phyloP scores from a whole-genome alignment of 1,140 invertebrate genomes.

The Drosophila repletoides region DNA sequence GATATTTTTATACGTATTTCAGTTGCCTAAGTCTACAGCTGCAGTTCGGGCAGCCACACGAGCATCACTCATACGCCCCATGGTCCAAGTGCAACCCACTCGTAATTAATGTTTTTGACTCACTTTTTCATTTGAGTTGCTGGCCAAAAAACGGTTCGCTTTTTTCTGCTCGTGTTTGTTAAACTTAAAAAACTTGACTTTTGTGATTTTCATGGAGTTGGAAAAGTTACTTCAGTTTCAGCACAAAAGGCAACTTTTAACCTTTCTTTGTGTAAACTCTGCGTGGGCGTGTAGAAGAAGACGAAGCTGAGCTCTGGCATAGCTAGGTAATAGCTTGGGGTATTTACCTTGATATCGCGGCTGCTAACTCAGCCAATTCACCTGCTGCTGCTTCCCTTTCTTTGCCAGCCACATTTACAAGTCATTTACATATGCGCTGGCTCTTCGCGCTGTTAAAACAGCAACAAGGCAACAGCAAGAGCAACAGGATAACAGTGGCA shows the following conservation, averaged over 20 bases:
- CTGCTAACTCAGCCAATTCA: constrained; percentile 18
- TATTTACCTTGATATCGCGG: constrained; percentile 28
- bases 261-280: constrained; percentile 1
- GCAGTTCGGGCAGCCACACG: constrained; percentile 1
- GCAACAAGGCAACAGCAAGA: neutral
- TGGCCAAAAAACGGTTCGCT: neutral
- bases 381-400: neutral
- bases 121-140: neutral
- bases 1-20: neutral
- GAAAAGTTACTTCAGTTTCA: constrained; percentile 8
- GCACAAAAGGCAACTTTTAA: constrained; percentile 25
- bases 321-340: constrained; percentile 38
- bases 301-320: neutral
- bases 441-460: constrained; percentile 5
- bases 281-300: neutral
- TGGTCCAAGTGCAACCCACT: constrained; percentile 20
- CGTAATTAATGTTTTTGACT: constrained; percentile 31
- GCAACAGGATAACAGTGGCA: neutral
- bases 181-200: constrained; percentile 17
- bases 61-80: constrained; percentile 27
- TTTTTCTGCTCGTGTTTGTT: too few species aligned
- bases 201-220: constrained; percentile 1
- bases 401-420: constrained; percentile 28
- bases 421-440: constrained; percentile 37
- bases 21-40: neutral